Conservation (phyloP, 2,888 invertebrate genomes). For the Parasteatoda lunata region DNA sequence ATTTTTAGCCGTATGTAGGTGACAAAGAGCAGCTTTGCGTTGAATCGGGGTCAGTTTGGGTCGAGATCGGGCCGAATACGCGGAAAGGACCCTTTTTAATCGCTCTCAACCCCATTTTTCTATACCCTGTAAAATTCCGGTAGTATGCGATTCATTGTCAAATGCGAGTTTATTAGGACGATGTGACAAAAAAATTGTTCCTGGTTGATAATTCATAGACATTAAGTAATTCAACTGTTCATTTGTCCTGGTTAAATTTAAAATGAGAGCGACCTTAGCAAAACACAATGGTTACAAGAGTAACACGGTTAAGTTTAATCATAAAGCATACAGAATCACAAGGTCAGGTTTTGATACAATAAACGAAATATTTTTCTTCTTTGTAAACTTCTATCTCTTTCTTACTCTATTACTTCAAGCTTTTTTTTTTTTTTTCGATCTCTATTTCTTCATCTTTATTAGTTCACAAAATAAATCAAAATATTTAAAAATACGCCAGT, state of each 20-base stretch:
- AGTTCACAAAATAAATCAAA: too few relatives aligned
- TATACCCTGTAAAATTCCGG: conserved; percentile 18
- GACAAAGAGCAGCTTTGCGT: conserved; percentile 43
- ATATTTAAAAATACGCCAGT: too few relatives aligned
- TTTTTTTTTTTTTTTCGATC: too few relatives aligned
- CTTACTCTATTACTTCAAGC: too few relatives aligned
- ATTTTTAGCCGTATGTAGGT: conserved; percentile 27
- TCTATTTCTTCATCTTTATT: too few relatives aligned
- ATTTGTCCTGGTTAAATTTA: neutral
- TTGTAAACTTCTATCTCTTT: too few relatives aligned
- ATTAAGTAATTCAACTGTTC: neutral
- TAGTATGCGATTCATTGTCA: conserved; percentile 19
- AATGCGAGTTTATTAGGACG: conserved; percentile 21
- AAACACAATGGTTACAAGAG: neutral
- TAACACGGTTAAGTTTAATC: neutral
- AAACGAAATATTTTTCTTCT: too few relatives aligned
- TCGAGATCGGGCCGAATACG: conserved; percentile 40
- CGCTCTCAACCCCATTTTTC: conserved; percentile 32
- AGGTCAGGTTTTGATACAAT: too few relatives aligned
- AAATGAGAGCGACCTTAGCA: neutral
- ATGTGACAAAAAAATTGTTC: conserved; percentile 2
- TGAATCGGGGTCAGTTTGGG: conserved; percentile 53
- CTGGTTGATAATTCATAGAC: neutral
- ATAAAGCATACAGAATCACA: too few relatives aligned
- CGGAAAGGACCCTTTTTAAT: conserved; percentile 40